phyloP scores from a whole-genome alignment of 2,797 vertebrate species.

The Poecilia picta region DNA sequence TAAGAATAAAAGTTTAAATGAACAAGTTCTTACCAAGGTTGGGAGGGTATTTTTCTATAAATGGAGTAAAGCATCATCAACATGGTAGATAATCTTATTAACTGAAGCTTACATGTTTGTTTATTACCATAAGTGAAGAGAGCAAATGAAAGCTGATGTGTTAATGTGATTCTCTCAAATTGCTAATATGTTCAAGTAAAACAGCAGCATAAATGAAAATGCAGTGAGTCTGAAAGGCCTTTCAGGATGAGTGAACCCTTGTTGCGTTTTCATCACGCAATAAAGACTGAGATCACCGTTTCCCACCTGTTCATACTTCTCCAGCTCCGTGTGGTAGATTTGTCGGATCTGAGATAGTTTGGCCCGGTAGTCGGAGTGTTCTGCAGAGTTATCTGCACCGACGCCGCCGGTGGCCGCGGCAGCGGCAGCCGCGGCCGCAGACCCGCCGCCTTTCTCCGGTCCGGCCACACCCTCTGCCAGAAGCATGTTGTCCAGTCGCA shows the following conservation, averaged over 20 bases:
- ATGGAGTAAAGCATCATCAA: not conserved
- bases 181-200: not conserved
- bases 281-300: constrained; percentile 2
- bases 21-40: not conserved
- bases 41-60: not conserved
- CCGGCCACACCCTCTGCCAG: constrained; percentile 96
- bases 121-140: not conserved
- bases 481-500: constrained; percentile 99
- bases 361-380: constrained; percentile 98
- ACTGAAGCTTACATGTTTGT: not conserved
- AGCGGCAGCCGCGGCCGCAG: constrained; percentile 90
- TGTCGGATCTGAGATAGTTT: constrained; percentile 98
- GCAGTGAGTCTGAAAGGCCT: not conserved
- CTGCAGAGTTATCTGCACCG: constrained; percentile 92
- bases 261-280: constrained; percentile 7
- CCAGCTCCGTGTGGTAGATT: constrained; percentile 99
- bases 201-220: not conserved
- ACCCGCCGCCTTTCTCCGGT: constrained; percentile 95
- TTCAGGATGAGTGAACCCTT: not conserved
- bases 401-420: constrained; percentile 90
- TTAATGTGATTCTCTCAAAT: not conserved
- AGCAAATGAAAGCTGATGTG: not conserved
- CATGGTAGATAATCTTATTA: not conserved
- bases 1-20: not conserved
- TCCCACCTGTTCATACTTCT: constrained; percentile 98